These are phyloP conservation scores for Andricus grossulariae DNA, from an alignment of 1,140 invertebrate genomes.

Conservation along the genomic window DNA sequence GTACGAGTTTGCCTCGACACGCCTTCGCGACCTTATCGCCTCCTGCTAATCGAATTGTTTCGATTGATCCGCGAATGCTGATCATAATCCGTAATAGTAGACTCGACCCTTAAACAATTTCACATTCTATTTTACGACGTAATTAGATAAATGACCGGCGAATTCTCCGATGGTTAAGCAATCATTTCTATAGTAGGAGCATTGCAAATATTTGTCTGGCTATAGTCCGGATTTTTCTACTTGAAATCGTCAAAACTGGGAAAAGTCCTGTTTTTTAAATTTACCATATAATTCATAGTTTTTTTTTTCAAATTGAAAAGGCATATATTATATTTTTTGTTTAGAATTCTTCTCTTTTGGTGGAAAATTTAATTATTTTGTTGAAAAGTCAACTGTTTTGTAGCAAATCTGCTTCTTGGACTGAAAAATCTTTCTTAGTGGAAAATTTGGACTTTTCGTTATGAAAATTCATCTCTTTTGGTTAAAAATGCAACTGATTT, in stretches of 20 bases:
- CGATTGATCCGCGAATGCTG: constrained; percentile 24
- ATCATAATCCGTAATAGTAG: constrained; percentile 32
- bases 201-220: neutral
- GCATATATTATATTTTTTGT: no score
- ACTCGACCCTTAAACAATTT: constrained; percentile 35
- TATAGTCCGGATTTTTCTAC: constrained; percentile 4
- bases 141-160: constrained; percentile 40
- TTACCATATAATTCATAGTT: no score
- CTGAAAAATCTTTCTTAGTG: no score
- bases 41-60: constrained; percentile 43
- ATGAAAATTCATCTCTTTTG: no score
- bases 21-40: constrained; percentile 37
- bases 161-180: constrained; percentile 6
- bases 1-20: constrained; percentile 39
- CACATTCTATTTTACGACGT: constrained; percentile 38
- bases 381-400: no score
- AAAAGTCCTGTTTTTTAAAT: no score
- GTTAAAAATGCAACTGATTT: no score
- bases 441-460: no score
- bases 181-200: neutral
- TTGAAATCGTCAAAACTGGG: neutral
- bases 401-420: no score
- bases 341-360: no score
- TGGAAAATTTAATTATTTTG: no score
- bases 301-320: no score